Base-by-base conservation (phyloP, 2,113 vertebrate genomes). In the Hyla sarda region DNA sequence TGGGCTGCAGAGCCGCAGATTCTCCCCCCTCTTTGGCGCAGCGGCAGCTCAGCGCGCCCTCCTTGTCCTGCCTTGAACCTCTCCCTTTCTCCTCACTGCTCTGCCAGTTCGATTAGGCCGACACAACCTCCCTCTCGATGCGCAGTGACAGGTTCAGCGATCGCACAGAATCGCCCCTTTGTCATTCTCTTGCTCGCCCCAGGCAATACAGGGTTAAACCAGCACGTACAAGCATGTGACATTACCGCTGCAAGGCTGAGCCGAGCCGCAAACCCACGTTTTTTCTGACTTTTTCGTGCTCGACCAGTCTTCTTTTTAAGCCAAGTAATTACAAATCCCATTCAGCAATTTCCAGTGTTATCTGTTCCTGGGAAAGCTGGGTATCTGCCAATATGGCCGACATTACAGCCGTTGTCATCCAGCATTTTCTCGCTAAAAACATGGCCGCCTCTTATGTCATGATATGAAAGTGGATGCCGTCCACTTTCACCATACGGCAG, bases 81-180 rank as follows among this genome's bases (percentile, higher is more conserved):
- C 30, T 25, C 48, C 58, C 82, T 62, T 75, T 78, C 75, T 78
- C 54, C 65, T 48, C 32, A 9, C 34, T 84, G 10, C 25, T 16
- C 69, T 82, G 86, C 85, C 85, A 87, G 37, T 56, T 50, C 16
- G 58, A 85, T 87, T 85, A 85, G 23, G 19, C 72, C 41, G 32
- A 48, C 0, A n/a, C 37, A 23, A 5, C 12, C 28, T n/a, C 16
- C 50, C 30, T 41, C 28, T 45, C 16, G 52, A 71, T 58, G 23
- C 21, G 45, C 52, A 80, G 25, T 84, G 88, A 65, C 75, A 82
- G 82, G 28, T 75, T 45, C 32, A 60, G 5, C 14, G 19, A 37
- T 30, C 54, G 47, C 45, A 16, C 82, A 41, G 28, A 62, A 28
- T 62, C 52, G 16, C 30, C 47, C 71, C 14, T 74, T 84, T 84